Evolutionary conservation across 2,113 vertebrate species (phyloP).

Genomic region (Hypomesus transpacificus): DNA sequence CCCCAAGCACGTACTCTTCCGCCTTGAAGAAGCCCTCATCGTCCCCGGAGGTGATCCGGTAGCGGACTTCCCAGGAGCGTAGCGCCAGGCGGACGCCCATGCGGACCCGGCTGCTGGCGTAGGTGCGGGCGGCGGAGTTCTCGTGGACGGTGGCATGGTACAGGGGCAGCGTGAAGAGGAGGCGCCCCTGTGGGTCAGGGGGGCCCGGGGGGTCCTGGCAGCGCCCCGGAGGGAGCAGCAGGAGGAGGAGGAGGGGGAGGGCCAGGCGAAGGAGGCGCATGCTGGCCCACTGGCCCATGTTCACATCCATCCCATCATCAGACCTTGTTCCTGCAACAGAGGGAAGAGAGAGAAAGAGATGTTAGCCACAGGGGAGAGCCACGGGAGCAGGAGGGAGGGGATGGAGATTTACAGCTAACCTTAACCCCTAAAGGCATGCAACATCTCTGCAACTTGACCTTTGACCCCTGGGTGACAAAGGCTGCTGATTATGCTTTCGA

Average conservation of each 20-base stretch:
- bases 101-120: conserved; percentile 86
- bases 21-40: conserved; percentile 98
- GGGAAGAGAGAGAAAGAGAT: conserved; percentile 37
- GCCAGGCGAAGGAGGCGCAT: conserved; percentile 69
- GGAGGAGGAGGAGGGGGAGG: conserved; percentile 79
- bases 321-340: conserved; percentile 75
- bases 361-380: conserved; percentile 19
- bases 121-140: conserved; percentile 95
- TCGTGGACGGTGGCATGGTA: conserved; percentile 93
- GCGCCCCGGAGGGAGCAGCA: conserved; percentile 68
- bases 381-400: conserved; percentile 9
- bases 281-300: conserved; percentile 86
- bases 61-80: conserved; percentile 93
- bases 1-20: conserved; percentile 89
- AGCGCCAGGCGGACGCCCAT: conserved; percentile 88
- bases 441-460: conserved; percentile 28
- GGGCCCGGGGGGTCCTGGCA: conserved; percentile 69
- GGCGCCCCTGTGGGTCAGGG: conserved; percentile 61
- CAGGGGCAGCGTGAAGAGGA: conserved; percentile 85
- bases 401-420: conserved; percentile 10
- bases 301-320: conserved; percentile 90
- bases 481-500: conserved; percentile 37
- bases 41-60: conserved; percentile 93
- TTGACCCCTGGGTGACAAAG: conserved; percentile 19
- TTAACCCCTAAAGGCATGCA: conserved; percentile 13